Percentiles rank a stretch among this genome's conserved stretches.
These are phyloP conservation scores for Eupithecia inturbata DNA, from an alignment of 2,888 invertebrate species.

Conservation along the genomic window DNA sequence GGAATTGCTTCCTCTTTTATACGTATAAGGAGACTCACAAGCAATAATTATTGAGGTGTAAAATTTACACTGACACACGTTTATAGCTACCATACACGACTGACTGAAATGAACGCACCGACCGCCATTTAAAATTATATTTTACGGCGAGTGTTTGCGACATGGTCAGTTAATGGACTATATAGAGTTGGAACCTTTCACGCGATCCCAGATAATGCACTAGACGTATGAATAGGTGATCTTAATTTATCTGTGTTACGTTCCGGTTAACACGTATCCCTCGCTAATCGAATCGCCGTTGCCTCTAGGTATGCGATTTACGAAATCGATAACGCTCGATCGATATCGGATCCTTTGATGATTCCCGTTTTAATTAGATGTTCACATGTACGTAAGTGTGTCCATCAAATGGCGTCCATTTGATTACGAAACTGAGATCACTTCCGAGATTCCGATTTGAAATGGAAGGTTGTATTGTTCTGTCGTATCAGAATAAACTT, in stretches of 20 bases:
- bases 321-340: constrained; percentile 63
- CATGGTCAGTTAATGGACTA: constrained; percentile 73
- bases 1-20: constrained; percentile 72
- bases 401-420: constrained; percentile 44
- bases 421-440: constrained; percentile 49
- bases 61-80: constrained; percentile 74
- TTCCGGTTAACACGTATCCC: constrained; percentile 73
- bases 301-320: constrained; percentile 70
- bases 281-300: constrained; percentile 73
- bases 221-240: constrained; percentile 81
- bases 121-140: constrained; percentile 62
- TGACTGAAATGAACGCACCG: constrained; percentile 46
- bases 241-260: constrained; percentile 79
- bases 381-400: constrained; percentile 54
- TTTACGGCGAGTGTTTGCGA: constrained; percentile 70
- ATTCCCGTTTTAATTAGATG: constrained; percentile 57
- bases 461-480: constrained; percentile 42
- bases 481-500: constrained; percentile 26
- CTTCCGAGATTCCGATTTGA: constrained; percentile 50
- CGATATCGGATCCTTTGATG: constrained; percentile 66
- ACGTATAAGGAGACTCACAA: constrained; percentile 55
- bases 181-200: constrained; percentile 72
- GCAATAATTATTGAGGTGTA: constrained; percentile 73
- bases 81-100: constrained; percentile 58
- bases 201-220: constrained; percentile 73